A percentile compares a stretch with the other conserved stretches of the same genome.
Evolutionary conservation across 2,797 vertebrate genomes (phyloP).

Genomic region (Pyrocephalus nanus): DNA sequence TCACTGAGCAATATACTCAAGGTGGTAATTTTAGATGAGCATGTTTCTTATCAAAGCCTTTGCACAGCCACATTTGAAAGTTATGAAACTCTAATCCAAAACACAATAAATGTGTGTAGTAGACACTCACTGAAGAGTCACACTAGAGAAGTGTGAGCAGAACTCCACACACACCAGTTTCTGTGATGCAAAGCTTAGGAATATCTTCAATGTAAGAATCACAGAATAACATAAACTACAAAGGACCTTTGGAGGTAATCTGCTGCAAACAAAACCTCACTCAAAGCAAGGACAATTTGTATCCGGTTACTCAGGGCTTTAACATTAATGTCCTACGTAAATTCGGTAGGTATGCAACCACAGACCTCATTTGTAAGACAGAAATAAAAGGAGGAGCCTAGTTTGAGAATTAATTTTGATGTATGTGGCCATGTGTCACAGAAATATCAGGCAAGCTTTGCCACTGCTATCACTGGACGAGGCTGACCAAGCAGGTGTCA

Average conservation of each 20-base stretch:
- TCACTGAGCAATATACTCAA: not conserved
- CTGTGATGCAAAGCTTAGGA: not conserved
- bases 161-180: not conserved
- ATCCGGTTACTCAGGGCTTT: not conserved
- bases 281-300: not conserved
- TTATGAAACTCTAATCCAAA: not conserved
- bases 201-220: not conserved
- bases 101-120: fast-evolving
- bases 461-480: not conserved
- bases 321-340: not conserved
- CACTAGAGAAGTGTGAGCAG: not conserved
- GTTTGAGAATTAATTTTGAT: not conserved
- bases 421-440: not conserved
- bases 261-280: not conserved
- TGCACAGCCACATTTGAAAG: not conserved
- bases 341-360: not conserved
- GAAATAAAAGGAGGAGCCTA: not conserved
- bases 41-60: not conserved
- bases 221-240: not conserved
- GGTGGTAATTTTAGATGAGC: not conserved
- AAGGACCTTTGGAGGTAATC: not conserved
- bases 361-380: not conserved
- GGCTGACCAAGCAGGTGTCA: not conserved
- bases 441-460: not conserved
- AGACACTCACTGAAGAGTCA: not conserved